Evolutionary conservation across 2,888 invertebrate genomes (phyloP).

Genomic region (Erebia palarica): DNA sequence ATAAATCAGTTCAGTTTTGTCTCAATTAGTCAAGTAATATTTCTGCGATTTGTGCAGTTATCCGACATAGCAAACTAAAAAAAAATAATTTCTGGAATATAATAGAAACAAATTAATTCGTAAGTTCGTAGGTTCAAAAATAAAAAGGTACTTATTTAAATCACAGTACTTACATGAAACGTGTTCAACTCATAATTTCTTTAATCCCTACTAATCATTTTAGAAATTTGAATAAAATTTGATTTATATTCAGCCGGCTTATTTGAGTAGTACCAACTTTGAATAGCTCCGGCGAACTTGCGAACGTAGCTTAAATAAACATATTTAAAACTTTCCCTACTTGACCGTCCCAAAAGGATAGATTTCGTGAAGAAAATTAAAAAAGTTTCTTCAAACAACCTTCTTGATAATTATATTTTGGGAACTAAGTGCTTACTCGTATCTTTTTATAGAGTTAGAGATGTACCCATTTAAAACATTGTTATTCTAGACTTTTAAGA

Average conservation of each 20-base stretch:
- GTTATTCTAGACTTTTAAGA: not conserved
- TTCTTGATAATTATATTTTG: conserved; percentile 33
- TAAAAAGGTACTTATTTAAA: too few relatives aligned
- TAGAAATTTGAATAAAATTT: conserved; percentile 41
- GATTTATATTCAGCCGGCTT: conserved; percentile 41
- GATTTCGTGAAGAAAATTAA: conserved; percentile 65
- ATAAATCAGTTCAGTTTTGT: too few relatives aligned
- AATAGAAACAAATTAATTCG: too few relatives aligned
- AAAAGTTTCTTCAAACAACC: conserved; percentile 45
- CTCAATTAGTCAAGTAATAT: too few relatives aligned
- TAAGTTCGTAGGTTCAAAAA: too few relatives aligned
- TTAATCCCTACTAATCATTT: conserved; percentile 25
- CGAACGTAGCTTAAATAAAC: conserved; percentile 49
- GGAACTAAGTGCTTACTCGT: conserved; percentile 21
- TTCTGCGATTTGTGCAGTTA: too few relatives aligned
- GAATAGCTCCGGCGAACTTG: conserved; percentile 41
- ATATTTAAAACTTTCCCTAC: conserved; percentile 56
- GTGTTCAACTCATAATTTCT: conserved; percentile 5
- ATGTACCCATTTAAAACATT: not conserved
- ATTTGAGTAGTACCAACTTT: conserved; percentile 44
- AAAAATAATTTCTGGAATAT: too few relatives aligned
- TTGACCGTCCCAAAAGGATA: conserved; percentile 59
- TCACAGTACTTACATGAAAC: not conserved
- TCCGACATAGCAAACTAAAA: too few relatives aligned
- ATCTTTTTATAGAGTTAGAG: not conserved